Conservation (phyloP, 2,888 invertebrate species). For the Drosophila falleni region DNA sequence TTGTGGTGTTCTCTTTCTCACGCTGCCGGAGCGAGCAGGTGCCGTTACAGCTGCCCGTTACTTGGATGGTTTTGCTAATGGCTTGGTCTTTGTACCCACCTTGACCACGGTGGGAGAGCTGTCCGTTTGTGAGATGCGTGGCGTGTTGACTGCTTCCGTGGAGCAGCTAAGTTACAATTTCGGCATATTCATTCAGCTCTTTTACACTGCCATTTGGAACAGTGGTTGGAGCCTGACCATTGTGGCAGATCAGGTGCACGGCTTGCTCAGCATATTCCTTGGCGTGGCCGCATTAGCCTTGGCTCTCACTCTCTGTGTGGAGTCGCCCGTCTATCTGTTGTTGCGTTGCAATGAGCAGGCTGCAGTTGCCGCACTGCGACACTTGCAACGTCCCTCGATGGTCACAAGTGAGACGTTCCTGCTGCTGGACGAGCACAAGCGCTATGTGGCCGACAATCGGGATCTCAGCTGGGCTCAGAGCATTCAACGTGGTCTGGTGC, state of each 20-base stretch:
- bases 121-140: constrained; percentile 66
- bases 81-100: constrained; percentile 78
- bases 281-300: constrained; percentile 62
- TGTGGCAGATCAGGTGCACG: constrained; percentile 70
- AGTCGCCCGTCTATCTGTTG: constrained; percentile 79
- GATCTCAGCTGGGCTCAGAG: constrained; percentile 44
- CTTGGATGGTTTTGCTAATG: constrained; percentile 82
- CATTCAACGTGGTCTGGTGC: constrained; percentile 52
- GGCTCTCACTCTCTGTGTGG: constrained; percentile 63
- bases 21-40: constrained; percentile 43
- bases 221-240: constrained; percentile 54
- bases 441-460: constrained; percentile 69
- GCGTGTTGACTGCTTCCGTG: constrained; percentile 65
- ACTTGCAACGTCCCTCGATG: constrained; percentile 70
- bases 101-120: constrained; percentile 79
- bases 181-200: constrained; percentile 75
- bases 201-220: constrained; percentile 61
- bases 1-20: constrained; percentile 71
- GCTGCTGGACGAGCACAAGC: constrained; percentile 77
- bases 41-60: constrained; percentile 76
- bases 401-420: constrained; percentile 72
- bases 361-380: constrained; percentile 73
- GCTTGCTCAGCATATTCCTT: constrained; percentile 65
- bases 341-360: constrained; percentile 66
- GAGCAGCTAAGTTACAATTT: constrained; percentile 73